A percentile compares a stretch with the other conserved stretches of the same genome.
Evolutionary conservation across 2,888 invertebrate species (phyloP).

Genomic region (Colletes collaris): DNA sequence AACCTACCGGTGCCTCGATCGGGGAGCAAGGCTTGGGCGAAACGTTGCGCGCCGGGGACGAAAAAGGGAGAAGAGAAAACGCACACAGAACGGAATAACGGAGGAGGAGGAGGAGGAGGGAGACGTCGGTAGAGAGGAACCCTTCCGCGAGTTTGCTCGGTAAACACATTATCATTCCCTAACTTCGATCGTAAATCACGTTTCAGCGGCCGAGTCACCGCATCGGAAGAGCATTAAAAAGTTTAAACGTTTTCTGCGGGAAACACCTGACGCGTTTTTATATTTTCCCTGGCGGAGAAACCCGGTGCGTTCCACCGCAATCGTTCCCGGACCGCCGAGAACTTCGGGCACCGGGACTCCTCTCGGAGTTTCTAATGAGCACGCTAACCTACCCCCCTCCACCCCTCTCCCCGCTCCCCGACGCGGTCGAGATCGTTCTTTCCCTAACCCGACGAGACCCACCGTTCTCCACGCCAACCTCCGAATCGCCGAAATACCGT

Average conservation of each 20-base stretch:
- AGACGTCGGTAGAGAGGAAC: background rate
- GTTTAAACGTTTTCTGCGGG: constrained; percentile 42
- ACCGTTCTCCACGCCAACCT: constrained; percentile 18
- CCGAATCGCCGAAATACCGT: constrained; percentile 44
- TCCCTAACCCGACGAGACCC: background rate
- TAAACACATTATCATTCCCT: constrained; percentile 50
- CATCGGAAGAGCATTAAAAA: constrained; percentile 51
- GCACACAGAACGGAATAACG: too few relatives aligned
- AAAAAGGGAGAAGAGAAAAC: background rate
- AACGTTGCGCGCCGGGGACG: background rate
- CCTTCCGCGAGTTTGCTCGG: constrained; percentile 45
- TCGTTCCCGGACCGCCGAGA: background rate
- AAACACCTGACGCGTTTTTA: constrained; percentile 28
- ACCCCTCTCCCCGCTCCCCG: background rate
- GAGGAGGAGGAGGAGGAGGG: too few relatives aligned
- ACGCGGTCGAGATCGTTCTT: constrained; percentile 21
- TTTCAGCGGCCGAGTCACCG: constrained; percentile 35
- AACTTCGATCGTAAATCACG: constrained; percentile 53
- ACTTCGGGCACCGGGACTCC: constrained; percentile 16
- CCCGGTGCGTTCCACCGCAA: background rate
- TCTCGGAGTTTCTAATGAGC: constrained; percentile 47
- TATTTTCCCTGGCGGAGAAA: background rate
- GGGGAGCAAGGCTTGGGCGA: background rate
- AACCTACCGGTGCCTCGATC: constrained; percentile 2
- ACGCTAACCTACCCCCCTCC: constrained; percentile 6